These are phyloP conservation scores for Seira musarum DNA, from an alignment of 2,888 invertebrate genomes.

Conservation along the genomic window DNA sequence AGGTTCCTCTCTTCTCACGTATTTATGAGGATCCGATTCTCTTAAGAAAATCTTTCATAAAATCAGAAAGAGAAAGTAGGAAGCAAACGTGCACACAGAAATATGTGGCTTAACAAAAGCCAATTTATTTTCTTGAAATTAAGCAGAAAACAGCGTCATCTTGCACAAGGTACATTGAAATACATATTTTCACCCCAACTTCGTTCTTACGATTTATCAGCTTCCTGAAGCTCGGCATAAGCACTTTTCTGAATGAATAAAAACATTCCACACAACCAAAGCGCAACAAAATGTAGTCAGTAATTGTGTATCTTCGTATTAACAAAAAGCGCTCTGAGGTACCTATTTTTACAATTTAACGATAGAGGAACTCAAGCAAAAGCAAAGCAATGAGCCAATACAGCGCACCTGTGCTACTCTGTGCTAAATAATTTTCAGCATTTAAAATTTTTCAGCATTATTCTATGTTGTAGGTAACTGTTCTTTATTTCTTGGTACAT, in stretches of 20 bases:
- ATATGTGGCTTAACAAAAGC: neutral
- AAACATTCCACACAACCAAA: conserved; percentile 16
- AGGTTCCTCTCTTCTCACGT: neutral
- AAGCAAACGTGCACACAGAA: conserved; percentile 30
- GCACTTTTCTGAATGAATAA: conserved; percentile 11
- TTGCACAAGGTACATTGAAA: conserved; percentile 18
- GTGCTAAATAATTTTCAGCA: conserved; percentile 12
- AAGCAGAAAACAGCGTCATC: conserved; percentile 51
- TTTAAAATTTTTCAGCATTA: neutral
- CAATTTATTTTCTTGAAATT: conserved; percentile 5
- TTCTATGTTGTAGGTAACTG: conserved; percentile 55
- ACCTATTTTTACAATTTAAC: neutral
- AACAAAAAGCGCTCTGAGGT: conserved; percentile 1
- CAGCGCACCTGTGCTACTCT: conserved; percentile 23
- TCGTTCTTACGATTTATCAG: neutral
- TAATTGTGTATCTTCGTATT: too few species aligned
- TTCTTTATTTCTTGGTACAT: conserved; percentile 25
- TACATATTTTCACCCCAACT: neutral
- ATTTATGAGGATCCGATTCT: too few species aligned
- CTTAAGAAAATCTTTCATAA: too few species aligned
- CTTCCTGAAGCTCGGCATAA: conserved; percentile 10
- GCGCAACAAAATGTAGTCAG: too few species aligned
- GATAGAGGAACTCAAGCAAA: too few species aligned
- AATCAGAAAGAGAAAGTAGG: conserved; percentile 56
- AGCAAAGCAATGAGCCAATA: too few species aligned